phyloP scores from a whole-genome alignment of 2,797 vertebrate genomes.

The Leptoclinus maculatus region DNA sequence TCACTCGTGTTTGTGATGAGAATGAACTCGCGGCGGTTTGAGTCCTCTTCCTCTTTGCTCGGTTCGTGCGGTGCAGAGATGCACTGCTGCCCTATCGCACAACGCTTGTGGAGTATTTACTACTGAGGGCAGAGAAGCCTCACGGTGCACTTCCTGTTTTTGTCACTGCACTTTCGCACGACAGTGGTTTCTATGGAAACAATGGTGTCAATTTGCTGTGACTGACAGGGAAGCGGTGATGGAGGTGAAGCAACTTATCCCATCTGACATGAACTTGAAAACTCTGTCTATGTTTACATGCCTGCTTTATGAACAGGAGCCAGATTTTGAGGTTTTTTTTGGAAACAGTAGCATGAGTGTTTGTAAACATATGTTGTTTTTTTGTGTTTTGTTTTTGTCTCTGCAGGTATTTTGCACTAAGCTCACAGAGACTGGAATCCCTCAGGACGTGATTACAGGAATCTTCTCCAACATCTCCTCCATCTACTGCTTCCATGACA shows the following conservation, averaged over 20 bases:
- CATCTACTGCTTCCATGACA: constrained; percentile 95
- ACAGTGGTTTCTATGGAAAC: constrained; percentile 42
- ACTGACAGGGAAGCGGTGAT: background rate
- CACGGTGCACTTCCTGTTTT: constrained; percentile 75
- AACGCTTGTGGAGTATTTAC: constrained; percentile 31
- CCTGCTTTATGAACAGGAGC: background rate
- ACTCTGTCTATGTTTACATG: constrained; percentile 21
- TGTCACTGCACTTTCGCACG: constrained; percentile 34
- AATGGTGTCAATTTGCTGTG: background rate
- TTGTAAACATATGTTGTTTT: background rate
- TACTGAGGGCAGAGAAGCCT: constrained; percentile 36
- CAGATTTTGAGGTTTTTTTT: background rate
- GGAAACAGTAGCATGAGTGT: background rate
- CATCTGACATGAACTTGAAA: background rate
- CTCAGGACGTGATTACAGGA: constrained; percentile 92
- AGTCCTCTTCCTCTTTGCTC: constrained; percentile 66
- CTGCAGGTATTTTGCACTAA: constrained; percentile 94
- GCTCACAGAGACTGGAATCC: constrained; percentile 91
- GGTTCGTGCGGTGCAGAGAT: constrained; percentile 45
- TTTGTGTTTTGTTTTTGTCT: background rate
- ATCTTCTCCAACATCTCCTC: constrained; percentile 99
- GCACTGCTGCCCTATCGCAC: constrained; percentile 19
- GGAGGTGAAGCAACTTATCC: background rate
- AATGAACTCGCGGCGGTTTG: constrained; percentile 36
- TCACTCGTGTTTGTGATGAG: constrained; percentile 1